Conservation (phyloP, 2,888 invertebrate species). For the Sphaerophoria rueppellii region DNA sequence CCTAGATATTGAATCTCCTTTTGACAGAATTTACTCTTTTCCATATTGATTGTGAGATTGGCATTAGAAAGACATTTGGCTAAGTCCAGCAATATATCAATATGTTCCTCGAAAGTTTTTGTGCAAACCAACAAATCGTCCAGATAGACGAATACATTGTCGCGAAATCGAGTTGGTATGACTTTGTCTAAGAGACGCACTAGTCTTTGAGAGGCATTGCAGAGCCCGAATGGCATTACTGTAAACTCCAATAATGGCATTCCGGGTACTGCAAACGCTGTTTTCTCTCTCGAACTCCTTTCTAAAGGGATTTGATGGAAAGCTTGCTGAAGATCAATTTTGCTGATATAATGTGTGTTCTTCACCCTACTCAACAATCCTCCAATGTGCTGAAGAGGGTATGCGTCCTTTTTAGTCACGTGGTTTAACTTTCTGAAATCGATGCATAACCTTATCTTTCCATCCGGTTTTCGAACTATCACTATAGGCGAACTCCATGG, state of each 20-base stretch:
- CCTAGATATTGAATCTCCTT: conserved; percentile 1
- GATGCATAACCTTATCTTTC: not conserved
- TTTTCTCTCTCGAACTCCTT: conserved; percentile 20
- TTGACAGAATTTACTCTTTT: not conserved
- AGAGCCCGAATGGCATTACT: conserved; percentile 10
- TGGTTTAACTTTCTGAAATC: conserved; percentile 1
- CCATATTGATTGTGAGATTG: not conserved
- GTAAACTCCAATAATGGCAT: conserved; percentile 9
- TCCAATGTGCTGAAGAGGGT: no score
- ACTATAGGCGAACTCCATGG: conserved; percentile 7
- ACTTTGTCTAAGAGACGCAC: not conserved
- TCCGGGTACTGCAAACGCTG: conserved; percentile 14
- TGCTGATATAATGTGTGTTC: conserved; percentile 17
- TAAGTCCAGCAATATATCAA: not conserved
- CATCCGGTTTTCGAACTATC: not conserved
- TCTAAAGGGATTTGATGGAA: conserved; percentile 15
- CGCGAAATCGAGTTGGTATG: not conserved
- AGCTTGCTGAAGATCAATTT: conserved; percentile 20
- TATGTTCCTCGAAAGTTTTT: not conserved
- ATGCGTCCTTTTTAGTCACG: not conserved
- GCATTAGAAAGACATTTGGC: not conserved
- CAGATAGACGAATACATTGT: not conserved
- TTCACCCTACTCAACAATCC: no score
- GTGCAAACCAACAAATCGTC: not conserved
- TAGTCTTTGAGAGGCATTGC: conserved; percentile 8